Evolutionary conservation across 2,888 invertebrate species (phyloP).

Genomic region (Orchesellides sinensis): DNA sequence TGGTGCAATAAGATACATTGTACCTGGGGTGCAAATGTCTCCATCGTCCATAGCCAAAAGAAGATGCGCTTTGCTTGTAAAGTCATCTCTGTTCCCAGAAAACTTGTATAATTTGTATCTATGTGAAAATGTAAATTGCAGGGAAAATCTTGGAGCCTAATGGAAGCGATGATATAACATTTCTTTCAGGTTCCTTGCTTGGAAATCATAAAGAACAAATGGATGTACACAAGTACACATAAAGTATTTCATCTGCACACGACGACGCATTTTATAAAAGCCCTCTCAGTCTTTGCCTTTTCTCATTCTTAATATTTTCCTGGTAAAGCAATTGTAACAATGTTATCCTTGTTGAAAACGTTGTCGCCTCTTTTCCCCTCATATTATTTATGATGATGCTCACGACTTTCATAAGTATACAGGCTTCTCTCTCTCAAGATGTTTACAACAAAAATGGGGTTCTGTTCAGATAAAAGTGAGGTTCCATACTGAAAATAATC

Average conservation of each 20-base stretch:
- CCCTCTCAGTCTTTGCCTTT: neutral
- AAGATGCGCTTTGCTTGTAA: too few relatives aligned
- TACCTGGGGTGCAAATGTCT: too few relatives aligned
- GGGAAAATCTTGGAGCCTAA: neutral
- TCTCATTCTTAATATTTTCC: neutral
- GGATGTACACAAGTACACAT: too few relatives aligned
- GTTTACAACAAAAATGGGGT: conserved; percentile 9
- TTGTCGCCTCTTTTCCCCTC: neutral
- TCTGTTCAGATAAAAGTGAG: neutral
- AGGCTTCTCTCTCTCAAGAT: neutral
- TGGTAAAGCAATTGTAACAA: conserved; percentile 3
- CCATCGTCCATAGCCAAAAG: too few relatives aligned
- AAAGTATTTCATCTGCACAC: too few relatives aligned
- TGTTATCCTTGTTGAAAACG: conserved; percentile 7
- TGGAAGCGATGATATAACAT: conserved; percentile 16
- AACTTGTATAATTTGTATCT: conserved; percentile 52
- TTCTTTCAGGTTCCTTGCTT: conserved; percentile 8
- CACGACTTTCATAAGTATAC: neutral
- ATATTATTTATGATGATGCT: neutral
- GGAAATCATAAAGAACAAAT: neutral
- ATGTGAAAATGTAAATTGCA: neutral
- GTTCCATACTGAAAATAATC: neutral
- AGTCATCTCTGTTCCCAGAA: conserved; percentile 10
- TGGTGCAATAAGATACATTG: too few relatives aligned
- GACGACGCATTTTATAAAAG: too few relatives aligned